phyloP scores from a whole-genome alignment of 1,140 invertebrate genomes.

The Eueides isabella region DNA sequence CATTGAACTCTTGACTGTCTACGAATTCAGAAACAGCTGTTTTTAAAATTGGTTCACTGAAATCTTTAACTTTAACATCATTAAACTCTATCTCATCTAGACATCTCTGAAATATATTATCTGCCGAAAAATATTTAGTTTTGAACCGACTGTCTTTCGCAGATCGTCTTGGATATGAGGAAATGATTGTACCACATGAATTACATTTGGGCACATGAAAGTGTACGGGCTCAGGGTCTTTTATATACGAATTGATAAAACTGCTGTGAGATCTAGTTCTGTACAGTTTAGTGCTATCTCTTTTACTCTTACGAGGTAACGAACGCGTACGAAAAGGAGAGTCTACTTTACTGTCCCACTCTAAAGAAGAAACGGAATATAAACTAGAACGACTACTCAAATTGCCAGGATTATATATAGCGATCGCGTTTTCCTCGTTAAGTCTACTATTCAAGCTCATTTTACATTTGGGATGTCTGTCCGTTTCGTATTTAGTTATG shows the following conservation, averaged over 20 bases:
- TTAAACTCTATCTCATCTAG: constrained; percentile 41
- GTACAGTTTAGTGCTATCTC: constrained; percentile 47
- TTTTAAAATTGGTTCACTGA: constrained; percentile 54
- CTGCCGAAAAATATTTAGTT: constrained; percentile 53
- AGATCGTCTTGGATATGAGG: constrained; percentile 52
- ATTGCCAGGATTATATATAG: constrained; percentile 44
- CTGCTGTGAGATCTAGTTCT: constrained; percentile 72
- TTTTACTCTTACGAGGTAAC: constrained; percentile 48
- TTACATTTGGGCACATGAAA: constrained; percentile 70
- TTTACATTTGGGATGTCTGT: constrained; percentile 65
- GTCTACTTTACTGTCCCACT: constrained; percentile 64
- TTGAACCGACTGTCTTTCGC: constrained; percentile 32
- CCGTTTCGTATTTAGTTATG: constrained; percentile 52
- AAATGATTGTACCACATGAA: constrained; percentile 55
- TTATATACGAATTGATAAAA: constrained; percentile 71
- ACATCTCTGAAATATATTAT: constrained; percentile 58
- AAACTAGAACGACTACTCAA: constrained; percentile 62
- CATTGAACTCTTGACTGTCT: constrained; percentile 74
- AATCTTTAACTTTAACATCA: constrained; percentile 56
- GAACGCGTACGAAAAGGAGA: constrained; percentile 56
- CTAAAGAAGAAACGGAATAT: constrained; percentile 64
- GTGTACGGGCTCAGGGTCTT: constrained; percentile 68
- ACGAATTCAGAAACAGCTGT: constrained; percentile 61
- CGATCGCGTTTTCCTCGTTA: constrained; percentile 30
- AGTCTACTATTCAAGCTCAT: constrained; percentile 51